phyloP scores from a whole-genome alignment of 2,113 vertebrate species.

The Asarcornis scutulata region DNA sequence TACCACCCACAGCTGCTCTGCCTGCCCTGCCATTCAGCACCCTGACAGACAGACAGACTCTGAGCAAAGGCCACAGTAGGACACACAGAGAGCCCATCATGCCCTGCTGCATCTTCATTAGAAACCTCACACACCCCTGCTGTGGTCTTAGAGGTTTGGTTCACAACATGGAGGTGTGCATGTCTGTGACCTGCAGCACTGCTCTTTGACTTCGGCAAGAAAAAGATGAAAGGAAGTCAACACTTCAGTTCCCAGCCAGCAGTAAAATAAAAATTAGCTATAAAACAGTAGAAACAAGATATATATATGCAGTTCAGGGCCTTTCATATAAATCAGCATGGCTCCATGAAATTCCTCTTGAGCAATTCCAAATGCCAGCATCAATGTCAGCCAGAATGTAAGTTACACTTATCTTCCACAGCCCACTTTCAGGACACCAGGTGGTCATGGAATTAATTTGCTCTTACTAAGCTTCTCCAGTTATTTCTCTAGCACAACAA shows the following conservation, averaged over 20 bases:
- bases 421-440: background rate
- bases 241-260: background rate
- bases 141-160: background rate
- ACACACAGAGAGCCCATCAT: accelerated
- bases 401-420: background rate
- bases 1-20: background rate
- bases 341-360: background rate
- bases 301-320: background rate
- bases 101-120: background rate
- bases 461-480: background rate
- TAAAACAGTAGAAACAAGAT: background rate
- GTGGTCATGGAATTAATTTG: background rate
- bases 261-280: background rate
- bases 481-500: background rate
- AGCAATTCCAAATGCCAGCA: background rate
- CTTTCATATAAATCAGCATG: background rate
- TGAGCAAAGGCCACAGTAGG: background rate
- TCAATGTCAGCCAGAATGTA: background rate
- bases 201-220: background rate
- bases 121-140: accelerated
- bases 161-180: accelerated
- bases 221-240: background rate
- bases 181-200: accelerated
- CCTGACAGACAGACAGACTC: too few species aligned
- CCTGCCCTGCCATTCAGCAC: background rate